Percentiles rank a stretch among this genome's conserved stretches.
Conservation (phyloP, 2,113 vertebrate genomes). For the Albula glossodonta region DNA sequence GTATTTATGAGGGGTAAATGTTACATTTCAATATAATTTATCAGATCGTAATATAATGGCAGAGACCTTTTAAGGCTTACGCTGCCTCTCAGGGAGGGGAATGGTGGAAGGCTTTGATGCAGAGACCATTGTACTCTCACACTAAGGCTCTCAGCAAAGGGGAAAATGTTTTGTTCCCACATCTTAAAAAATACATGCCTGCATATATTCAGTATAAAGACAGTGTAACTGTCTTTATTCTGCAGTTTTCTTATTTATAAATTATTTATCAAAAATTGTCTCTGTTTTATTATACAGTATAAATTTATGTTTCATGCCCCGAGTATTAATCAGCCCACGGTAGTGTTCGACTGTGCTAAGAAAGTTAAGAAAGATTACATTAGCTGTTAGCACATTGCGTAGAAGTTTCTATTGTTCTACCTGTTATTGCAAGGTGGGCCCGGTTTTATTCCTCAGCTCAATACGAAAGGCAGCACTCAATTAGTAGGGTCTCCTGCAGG, state of each 20-base stretch:
- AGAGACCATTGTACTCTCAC: background rate
- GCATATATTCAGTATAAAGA: background rate
- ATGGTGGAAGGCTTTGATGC: conserved; percentile 3
- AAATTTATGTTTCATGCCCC: too few species aligned
- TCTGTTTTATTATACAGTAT: too few species aligned
- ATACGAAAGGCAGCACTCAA: background rate
- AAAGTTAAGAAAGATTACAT: too few species aligned
- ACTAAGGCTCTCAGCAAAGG: background rate
- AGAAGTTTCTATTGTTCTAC: too few species aligned
- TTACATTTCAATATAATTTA: conserved; percentile 40
- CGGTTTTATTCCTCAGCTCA: background rate
- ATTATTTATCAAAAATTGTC: background rate
- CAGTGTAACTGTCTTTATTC: background rate
- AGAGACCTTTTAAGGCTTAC: conserved; percentile 40
- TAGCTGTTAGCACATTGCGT: too few species aligned
- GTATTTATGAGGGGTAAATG: conserved; percentile 30
- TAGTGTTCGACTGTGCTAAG: too few species aligned
- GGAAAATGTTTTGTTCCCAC: background rate
- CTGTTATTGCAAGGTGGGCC: too few species aligned
- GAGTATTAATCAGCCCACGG: too few species aligned
- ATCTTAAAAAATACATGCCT: background rate
- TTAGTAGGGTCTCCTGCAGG: background rate
- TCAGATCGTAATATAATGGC: conserved; percentile 37
- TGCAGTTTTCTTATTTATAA: background rate
- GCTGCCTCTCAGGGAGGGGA: conserved; percentile 24